These are phyloP conservation scores for Tiliacea aurago DNA, from an alignment of 2,888 invertebrate genomes.

Conservation along the genomic window DNA sequence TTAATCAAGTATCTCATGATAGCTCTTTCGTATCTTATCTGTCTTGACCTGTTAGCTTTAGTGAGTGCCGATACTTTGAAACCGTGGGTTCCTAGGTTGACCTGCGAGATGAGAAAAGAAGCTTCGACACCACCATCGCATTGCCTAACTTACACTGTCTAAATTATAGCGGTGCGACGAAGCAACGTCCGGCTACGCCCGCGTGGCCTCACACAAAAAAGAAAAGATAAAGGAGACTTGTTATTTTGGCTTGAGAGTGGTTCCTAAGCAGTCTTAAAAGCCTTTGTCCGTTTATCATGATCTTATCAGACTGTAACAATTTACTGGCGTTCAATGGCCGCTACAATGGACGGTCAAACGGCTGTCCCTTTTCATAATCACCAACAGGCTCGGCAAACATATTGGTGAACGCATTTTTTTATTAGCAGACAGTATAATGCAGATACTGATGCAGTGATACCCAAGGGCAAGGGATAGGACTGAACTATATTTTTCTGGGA, in stretches of 20 bases:
- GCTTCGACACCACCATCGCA: no score
- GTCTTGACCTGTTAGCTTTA: no score
- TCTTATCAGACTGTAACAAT: conserved; percentile 25
- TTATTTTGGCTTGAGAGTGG: background rate
- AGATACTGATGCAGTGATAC: conserved; percentile 1
- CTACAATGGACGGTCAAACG: conserved; percentile 14
- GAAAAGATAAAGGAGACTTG: background rate
- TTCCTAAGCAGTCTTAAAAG: background rate
- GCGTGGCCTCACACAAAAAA: background rate
- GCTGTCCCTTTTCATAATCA: background rate
- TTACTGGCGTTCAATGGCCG: conserved; percentile 15
- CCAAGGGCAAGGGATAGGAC: background rate
- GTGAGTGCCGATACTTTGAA: no score
- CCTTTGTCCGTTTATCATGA: conserved; percentile 30
- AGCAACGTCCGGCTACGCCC: no score
- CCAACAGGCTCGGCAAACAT: background rate
- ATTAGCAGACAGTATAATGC: background rate
- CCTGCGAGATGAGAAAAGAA: no score
- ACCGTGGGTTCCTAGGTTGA: no score
- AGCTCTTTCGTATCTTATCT: no score
- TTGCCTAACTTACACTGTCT: no score
- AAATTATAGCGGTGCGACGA: no score
- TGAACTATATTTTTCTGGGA: background rate
- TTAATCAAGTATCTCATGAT: no score
- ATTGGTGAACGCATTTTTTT: conserved; percentile 24